Base-by-base conservation (phyloP, 2,888 invertebrate genomes). In the Acronicta alni region DNA sequence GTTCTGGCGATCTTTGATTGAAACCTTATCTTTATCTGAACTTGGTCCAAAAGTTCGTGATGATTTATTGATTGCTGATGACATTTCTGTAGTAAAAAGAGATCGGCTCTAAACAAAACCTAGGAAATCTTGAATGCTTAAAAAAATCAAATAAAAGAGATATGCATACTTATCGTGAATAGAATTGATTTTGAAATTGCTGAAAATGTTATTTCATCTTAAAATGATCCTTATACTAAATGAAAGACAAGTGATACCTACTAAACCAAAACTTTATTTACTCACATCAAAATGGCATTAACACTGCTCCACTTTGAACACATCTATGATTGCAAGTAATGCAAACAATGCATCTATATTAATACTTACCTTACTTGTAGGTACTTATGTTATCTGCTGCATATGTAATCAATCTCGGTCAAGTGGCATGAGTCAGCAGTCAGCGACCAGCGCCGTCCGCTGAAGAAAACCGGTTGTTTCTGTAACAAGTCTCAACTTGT, bases 21-120 rank as follows among this genome's bases (percentile, higher is more conserved):
- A 59, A 67, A 70, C 66, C 55, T 65, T 46, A 68, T 61, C 58
- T 43, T 52, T 51, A 59, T 58, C 57, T 60, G 61, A 66, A 64
- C 53, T 2, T 10, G 1, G 44, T 61, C 62, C 62, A 65, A 67
- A 44, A 52, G n/a, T 55, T 42, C 43, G 38, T 12, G 17, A 44
- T 66, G 55, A 57, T 61, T 65, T 61, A 73, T 61, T 39, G 30
- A 32, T 46, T 66, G 58, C 46, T 44, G 55, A 66, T 70, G 44
- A 41, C 26, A 7, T 47, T 35, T 16, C 12, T 18, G 18, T 18
- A 4, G 30, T 41, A n/a, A 35, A n/a, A n/a, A 35, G 0, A 3
- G 1, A 8, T 8, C n/a, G n/a, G n/a, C n/a, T n/a, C n/a, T 23
- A 3, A 8, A 26, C 9, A 26, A 26, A 26, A 26, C 9, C 23